Percentiles rank a stretch among this genome's conserved stretches.
Conservation (phyloP, 2,797 vertebrate genomes). For the Muraenolepis orangiensis region DNA sequence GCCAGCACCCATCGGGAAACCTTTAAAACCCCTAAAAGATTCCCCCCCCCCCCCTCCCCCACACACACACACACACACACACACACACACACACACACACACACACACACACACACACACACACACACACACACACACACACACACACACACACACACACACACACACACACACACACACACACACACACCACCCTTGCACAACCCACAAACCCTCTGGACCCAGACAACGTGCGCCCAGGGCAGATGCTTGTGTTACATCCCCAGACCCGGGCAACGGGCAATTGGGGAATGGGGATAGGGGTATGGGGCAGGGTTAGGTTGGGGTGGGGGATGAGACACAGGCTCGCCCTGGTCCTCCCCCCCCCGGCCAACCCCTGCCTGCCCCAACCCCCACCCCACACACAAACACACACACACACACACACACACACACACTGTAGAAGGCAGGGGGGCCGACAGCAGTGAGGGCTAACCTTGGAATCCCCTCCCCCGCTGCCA, state of each 20-base stretch:
- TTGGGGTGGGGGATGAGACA: conserved; percentile 50
- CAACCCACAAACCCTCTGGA: too few species aligned
- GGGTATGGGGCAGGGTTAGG: background rate
- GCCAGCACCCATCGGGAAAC: background rate
- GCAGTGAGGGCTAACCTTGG: conserved; percentile 99
- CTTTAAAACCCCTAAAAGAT: background rate
- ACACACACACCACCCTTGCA: background rate
- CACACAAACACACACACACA: too few species aligned
- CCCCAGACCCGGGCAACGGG: conserved; percentile 44
- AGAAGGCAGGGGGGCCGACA: too few species aligned
- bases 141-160: too few species aligned
- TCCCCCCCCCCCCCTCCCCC: background rate
- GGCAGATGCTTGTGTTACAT: conserved; percentile 68
- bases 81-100: too few species aligned
- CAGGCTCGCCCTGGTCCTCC: conserved; percentile 97
- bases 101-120: too few species aligned
- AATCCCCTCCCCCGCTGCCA: conserved; percentile 99
- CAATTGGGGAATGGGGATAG: conserved; percentile 33
- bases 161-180: too few species aligned
- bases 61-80: too few species aligned
- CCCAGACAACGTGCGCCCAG: conserved; percentile 8
- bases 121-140: too few species aligned
- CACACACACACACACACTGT: too few species aligned
- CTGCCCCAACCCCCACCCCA: conserved; percentile 99
- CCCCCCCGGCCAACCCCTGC: conserved; percentile 99